These are phyloP conservation scores for Chiridota heheva DNA, from an alignment of 35 echinoderm and acorn worm species.

Conservation along the genomic window DNA sequence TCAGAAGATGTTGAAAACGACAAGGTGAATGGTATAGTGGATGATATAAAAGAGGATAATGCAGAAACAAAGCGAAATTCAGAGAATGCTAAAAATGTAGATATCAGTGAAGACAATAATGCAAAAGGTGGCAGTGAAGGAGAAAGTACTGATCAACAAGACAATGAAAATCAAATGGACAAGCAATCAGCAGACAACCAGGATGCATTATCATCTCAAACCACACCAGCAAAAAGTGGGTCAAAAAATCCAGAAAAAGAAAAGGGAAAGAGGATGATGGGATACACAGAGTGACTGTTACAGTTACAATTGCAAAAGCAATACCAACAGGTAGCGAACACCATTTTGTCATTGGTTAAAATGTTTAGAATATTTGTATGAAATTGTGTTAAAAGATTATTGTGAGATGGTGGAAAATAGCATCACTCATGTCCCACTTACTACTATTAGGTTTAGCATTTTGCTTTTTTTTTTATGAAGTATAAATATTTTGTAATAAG, in stretches of 20 bases:
- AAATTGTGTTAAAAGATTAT: no score
- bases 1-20: no score
- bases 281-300: conserved; percentile 79
- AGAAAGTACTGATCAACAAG: background rate
- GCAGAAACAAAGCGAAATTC: background rate
- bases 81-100: conserved; percentile 2
- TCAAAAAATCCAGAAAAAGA: conserved; percentile 11
- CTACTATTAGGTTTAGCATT: no score
- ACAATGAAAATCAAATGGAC: background rate
- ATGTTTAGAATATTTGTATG: no score
- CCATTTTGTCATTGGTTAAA: background rate
- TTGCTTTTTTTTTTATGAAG: no score
- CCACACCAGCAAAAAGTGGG: background rate
- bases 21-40: no score
- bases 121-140: no score
- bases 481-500: no score
- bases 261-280: conserved; percentile 46
- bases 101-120: no score
- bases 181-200: background rate
- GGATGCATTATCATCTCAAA: background rate
- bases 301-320: conserved; percentile 92
- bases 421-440: no score
- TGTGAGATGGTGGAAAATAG: no score
- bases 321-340: conserved; percentile 76
- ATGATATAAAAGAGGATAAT: no score